Evolutionary conservation across 2,888 invertebrate species (phyloP), one percentile per base, ranked within the genome.

Genomic region (Escarpia spicata): DNA sequence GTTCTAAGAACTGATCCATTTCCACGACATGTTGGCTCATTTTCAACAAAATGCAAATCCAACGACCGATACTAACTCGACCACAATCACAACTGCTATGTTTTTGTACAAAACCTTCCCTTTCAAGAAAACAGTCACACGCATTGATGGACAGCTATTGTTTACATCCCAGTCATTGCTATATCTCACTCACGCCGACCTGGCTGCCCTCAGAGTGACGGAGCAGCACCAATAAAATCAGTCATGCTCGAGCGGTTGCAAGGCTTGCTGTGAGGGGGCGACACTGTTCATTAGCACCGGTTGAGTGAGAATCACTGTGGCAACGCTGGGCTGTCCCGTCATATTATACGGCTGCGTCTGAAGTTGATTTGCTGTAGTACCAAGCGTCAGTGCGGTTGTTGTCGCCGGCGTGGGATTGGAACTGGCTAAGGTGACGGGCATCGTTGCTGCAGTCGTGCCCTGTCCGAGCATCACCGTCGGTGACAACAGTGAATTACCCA

Each of bases 211-310:
- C 52, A 3, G 19, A 4, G n/a, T 75, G 26, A 75, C 26, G 75
- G 75, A 75, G 75, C 75, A 26, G n/a, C n/a, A 26, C 75, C 3
- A 26, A 26, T 26, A 75, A 26, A 75, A 75, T 75, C 75, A 75
- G 75, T 75, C 75, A 75, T 75, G 75, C 75, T 75, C 75, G 19
- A 75, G 75, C 6, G 75, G 26, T 75, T 75, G 75, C 75, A 75
- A 4, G 4, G 75, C 75, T 26, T 75, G 75, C 75, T 75, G 75
- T 75, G 75, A 75, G 75, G 75, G 75, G 75, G 75, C 75, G 26
- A 75, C 75, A 75, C 75, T 75, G 75, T 75, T 75, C 75, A 75
- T 75, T 75, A 75, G 75, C 75, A 75, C 75, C 75, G 75, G 75
- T 75, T 75, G 75, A 15, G 75, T 75, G 75, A 75, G 75, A n/a